Evolutionary conservation across 1,140 invertebrate genomes (phyloP).

Genomic region (Hestina assimilis): DNA sequence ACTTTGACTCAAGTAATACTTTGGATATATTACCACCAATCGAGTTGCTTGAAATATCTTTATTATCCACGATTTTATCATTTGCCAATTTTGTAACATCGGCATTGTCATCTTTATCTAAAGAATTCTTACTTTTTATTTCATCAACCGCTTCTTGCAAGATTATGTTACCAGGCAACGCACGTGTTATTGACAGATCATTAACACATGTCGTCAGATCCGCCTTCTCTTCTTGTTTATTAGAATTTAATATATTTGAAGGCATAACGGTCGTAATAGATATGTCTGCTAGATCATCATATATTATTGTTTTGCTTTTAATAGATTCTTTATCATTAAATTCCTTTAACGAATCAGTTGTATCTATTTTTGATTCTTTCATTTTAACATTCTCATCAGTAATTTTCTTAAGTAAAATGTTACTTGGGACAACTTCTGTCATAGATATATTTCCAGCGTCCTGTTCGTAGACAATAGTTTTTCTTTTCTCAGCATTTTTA

Average conservation of each 20-base stretch:
- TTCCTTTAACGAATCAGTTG: not conserved
- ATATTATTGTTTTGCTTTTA: slow-evolving; percentile 20
- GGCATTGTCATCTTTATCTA: not conserved
- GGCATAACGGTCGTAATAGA: no score
- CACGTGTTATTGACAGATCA: slow-evolving; percentile 36
- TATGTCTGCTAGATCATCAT: slow-evolving; percentile 5
- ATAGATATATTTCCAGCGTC: slow-evolving; percentile 37
- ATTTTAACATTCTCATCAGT: no score
- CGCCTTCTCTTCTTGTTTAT: not conserved
- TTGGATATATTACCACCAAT: not conserved
- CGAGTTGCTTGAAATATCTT: not conserved
- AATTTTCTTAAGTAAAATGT: slow-evolving; percentile 10
- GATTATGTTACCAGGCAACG: slow-evolving; percentile 28
- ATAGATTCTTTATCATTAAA: slow-evolving; percentile 5
- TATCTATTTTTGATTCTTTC: no score
- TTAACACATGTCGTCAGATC: not conserved
- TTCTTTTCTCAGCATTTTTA: slow-evolving; percentile 16
- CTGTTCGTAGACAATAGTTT: slow-evolving; percentile 27
- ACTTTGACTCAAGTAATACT: not conserved
- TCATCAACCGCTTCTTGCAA: not conserved
- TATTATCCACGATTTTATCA: not conserved
- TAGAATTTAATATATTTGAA: not conserved
- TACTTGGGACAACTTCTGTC: slow-evolving; percentile 11
- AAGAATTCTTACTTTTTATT: not conserved
- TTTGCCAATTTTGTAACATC: not conserved